Percentiles rank a stretch among this genome's conserved stretches.
Conservation (phyloP, 2,888 invertebrate species). For the Druceiella hillmani region DNA sequence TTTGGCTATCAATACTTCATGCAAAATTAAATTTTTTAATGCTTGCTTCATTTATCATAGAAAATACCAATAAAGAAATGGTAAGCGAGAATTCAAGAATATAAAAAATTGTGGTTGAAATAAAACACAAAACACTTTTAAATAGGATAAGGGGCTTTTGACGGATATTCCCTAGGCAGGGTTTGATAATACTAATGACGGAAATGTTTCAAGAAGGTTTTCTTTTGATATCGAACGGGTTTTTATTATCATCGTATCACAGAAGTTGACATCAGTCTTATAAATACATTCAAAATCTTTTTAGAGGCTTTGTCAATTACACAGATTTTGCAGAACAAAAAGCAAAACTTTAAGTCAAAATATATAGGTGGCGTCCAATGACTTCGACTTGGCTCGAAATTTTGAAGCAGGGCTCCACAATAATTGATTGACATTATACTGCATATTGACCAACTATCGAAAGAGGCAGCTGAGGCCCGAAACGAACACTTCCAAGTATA, state of each 20-base stretch:
- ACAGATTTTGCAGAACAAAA: slow-evolving; percentile 18
- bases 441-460: too few relatives aligned
- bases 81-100: slow-evolving; percentile 18
- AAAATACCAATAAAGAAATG: slow-evolving; percentile 28
- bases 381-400: slow-evolving; percentile 29
- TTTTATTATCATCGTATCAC: slow-evolving; percentile 29
- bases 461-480: too few relatives aligned
- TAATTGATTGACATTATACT: too few relatives aligned
- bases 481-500: too few relatives aligned
- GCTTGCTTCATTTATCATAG: slow-evolving; percentile 28
- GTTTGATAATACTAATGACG: slow-evolving; percentile 26
- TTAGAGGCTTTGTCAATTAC: slow-evolving; percentile 24
- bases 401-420: slow-evolving; percentile 26
- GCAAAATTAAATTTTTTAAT: slow-evolving; percentile 26
- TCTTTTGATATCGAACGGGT: slow-evolving; percentile 23
- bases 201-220: slow-evolving; percentile 26
- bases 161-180: slow-evolving; percentile 27
- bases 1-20: slow-evolving; percentile 28
- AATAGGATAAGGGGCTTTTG: slow-evolving; percentile 19
- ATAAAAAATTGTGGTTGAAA: slow-evolving; percentile 17
- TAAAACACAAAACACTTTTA: slow-evolving; percentile 17
- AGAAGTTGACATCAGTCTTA: slow-evolving; percentile 21
- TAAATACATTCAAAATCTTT: slow-evolving; percentile 24
- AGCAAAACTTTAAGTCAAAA: slow-evolving; percentile 25
- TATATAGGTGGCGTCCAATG: slow-evolving; percentile 29